phyloP scores from a whole-genome alignment of 2,797 vertebrate species.

The Acanthurus leucopareius region DNA sequence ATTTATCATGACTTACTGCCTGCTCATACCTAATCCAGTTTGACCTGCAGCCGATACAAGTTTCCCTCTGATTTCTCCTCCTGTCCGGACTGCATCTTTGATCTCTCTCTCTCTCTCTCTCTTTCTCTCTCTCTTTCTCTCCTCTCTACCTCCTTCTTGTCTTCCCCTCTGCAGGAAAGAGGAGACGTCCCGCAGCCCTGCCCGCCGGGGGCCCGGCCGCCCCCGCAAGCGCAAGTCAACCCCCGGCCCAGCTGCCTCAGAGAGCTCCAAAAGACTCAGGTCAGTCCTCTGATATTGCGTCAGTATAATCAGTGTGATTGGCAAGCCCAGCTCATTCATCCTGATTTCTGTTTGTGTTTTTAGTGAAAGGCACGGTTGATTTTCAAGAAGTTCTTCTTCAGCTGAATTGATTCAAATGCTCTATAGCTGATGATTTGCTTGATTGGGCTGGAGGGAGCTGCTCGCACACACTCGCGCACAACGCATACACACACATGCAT shows the following conservation, averaged over 20 bases:
- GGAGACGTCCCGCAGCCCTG: conserved; percentile 93
- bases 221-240: conserved; percentile 92
- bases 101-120: conserved; percentile 47
- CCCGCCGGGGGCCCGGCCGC: conserved; percentile 92
- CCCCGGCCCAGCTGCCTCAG: conserved; percentile 75
- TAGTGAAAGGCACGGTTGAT: conserved; percentile 80
- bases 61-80: conserved; percentile 58
- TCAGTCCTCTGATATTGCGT: conserved; percentile 82
- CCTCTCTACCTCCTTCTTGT: conserved; percentile 26
- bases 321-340: conserved; percentile 78
- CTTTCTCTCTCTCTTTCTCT: conserved; percentile 34
- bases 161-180: conserved; percentile 87
- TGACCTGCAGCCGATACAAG: conserved; percentile 70
- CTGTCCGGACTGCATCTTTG: conserved; percentile 59
- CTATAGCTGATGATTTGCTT: conserved; percentile 81
- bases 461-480: conserved; percentile 19
- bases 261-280: conserved; percentile 89
- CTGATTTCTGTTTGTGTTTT: conserved; percentile 83
- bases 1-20: conserved; percentile 62
- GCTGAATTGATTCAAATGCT: conserved; percentile 80
- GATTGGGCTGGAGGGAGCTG: conserved; percentile 77
- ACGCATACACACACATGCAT: conserved; percentile 12
- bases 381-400: conserved; percentile 83
- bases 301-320: conserved; percentile 80
- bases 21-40: conserved; percentile 70